phyloP scores from a whole-genome alignment of 2,888 invertebrate species.

The Halictus ligatus region DNA sequence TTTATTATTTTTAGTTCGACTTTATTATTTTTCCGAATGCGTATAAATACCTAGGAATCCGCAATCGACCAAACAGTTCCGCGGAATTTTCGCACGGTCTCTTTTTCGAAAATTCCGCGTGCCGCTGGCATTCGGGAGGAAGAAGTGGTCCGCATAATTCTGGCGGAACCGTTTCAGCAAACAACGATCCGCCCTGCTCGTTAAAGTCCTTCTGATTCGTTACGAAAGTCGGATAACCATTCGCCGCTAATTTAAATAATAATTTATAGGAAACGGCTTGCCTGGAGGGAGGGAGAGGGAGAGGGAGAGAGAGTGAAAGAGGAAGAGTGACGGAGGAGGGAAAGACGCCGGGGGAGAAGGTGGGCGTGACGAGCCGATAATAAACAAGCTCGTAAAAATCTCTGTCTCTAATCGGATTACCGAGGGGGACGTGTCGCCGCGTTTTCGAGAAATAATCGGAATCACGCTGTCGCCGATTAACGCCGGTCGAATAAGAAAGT shows the following conservation, averaged over 20 bases:
- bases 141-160: background rate
- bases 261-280: constrained; percentile 37
- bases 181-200: background rate
- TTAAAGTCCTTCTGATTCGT: constrained; percentile 21
- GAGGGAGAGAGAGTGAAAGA: background rate
- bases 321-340: background rate
- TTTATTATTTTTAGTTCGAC: too few species aligned
- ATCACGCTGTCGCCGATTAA: background rate
- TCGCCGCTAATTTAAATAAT: constrained; percentile 45
- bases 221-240: constrained; percentile 20
- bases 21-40: background rate
- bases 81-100: background rate
- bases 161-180: background rate
- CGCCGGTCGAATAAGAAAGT: background rate
- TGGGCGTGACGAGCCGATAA: constrained; percentile 49
- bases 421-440: background rate
- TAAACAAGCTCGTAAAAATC: constrained; percentile 47
- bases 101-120: background rate
- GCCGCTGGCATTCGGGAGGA: background rate
- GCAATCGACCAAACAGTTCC: background rate
- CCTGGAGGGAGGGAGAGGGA: background rate
- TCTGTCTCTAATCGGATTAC: constrained; percentile 51
- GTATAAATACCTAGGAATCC: too few species aligned
- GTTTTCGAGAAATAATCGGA: constrained; percentile 20
- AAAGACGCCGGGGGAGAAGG: constrained; percentile 12